A percentile compares a stretch with the other conserved stretches of the same genome.
Evolutionary conservation across 2,113 vertebrate species (phyloP).

Genomic region (Strix uralensis): DNA sequence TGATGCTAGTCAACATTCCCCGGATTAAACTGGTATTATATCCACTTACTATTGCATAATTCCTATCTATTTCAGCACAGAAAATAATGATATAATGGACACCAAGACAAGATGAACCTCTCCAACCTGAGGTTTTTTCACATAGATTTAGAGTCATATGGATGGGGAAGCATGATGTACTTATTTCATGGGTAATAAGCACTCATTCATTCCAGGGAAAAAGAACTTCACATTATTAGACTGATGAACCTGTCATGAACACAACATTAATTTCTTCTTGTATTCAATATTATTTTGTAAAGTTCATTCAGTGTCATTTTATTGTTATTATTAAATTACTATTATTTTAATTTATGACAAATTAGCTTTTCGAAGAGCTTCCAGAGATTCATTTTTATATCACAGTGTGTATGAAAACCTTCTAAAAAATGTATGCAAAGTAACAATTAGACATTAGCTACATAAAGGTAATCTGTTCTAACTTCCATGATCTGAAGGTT

Average conservation of each 20-base stretch:
- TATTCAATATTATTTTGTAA: slow-evolving; percentile 10
- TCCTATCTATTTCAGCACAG: neutral
- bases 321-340: slow-evolving; percentile 19
- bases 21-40: neutral
- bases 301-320: neutral
- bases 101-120: neutral
- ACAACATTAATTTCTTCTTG: slow-evolving; percentile 11
- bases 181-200: neutral
- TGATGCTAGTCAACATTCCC: neutral
- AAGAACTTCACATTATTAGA: neutral
- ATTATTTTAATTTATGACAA: slow-evolving; percentile 23
- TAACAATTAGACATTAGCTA: slow-evolving; percentile 39
- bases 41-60: neutral
- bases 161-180: neutral
- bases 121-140: neutral
- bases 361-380: neutral
- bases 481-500: neutral
- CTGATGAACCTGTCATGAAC: neutral
- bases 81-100: neutral
- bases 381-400: neutral
- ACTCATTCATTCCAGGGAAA: neutral
- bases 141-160: neutral
- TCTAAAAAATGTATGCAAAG: neutral
- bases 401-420: neutral
- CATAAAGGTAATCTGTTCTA: neutral